Percentiles rank a stretch among this genome's conserved stretches.
Conservation (phyloP, 2,113 vertebrate species). For the Carassius gibelio region DNA sequence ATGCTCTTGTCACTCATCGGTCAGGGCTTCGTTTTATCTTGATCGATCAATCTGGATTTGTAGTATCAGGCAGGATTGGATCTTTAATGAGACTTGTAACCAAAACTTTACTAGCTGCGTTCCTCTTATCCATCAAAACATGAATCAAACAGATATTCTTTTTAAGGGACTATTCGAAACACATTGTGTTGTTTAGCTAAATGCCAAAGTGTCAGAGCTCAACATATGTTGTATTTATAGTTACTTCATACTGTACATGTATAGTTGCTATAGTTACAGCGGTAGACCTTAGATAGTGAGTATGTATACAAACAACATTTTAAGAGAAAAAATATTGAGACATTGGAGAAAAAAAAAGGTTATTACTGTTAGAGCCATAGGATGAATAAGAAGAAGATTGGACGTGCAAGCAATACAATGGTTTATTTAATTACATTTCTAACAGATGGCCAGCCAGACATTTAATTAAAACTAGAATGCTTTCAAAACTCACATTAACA, state of each 20-base stretch:
- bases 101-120: background rate
- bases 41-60: conserved; percentile 21
- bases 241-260: background rate
- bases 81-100: background rate
- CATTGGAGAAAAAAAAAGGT: background rate
- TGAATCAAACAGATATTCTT: background rate
- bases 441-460: background rate
- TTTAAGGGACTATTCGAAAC: background rate
- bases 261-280: conserved; percentile 16
- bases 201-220: background rate
- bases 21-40: conserved; percentile 49
- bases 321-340: background rate
- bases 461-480: conserved; percentile 5
- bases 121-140: background rate
- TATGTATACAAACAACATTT: background rate
- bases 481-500: background rate
- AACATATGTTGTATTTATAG: conserved; percentile 9
- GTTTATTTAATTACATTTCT: background rate
- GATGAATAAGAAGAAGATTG: background rate
- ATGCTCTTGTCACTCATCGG: conserved; percentile 59
- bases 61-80: conserved; percentile 26
- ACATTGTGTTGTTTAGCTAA: background rate
- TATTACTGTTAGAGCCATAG: background rate
- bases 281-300: background rate
- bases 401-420: background rate